A percentile compares a stretch with the other conserved stretches of the same genome.
These are phyloP conservation scores for Tetheella fluctuosa DNA, from an alignment of 2,888 invertebrate genomes.

Conservation along the genomic window DNA sequence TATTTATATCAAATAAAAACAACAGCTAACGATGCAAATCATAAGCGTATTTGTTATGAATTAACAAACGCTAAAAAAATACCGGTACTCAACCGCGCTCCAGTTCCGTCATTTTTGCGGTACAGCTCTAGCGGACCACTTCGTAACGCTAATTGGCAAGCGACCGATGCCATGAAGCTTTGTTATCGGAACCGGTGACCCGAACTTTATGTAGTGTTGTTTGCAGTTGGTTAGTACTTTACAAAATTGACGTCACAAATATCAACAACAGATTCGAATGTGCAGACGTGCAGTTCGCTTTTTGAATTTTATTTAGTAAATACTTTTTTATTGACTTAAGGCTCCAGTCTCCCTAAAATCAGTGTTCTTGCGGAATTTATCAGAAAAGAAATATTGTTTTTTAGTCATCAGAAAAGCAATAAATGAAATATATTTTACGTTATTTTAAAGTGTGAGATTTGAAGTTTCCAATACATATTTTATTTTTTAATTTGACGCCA, in stretches of 20 bases:
- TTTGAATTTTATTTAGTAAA: not conserved
- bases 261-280: not conserved
- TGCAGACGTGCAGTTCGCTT: not conserved
- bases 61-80: not conserved
- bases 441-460: no score
- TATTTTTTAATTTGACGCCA: no score
- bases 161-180: constrained; percentile 31
- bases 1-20: not conserved
- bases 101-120: constrained; percentile 3
- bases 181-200: constrained; percentile 43
- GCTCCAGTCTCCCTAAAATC: no score
- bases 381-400: no score
- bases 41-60: not conserved
- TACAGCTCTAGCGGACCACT: not conserved
- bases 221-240: constrained; percentile 19
- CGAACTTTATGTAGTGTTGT: constrained; percentile 42
- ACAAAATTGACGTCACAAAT: constrained; percentile 12
- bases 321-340: no score
- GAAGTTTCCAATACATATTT: no score
- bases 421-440: no score
- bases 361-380: no score
- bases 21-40: not conserved
- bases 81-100: constrained; percentile 5
- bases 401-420: no score
- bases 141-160: constrained; percentile 42